phyloP scores from a whole-genome alignment of 2,797 vertebrate genomes.

The Typhlichthys eigenmanni region DNA sequence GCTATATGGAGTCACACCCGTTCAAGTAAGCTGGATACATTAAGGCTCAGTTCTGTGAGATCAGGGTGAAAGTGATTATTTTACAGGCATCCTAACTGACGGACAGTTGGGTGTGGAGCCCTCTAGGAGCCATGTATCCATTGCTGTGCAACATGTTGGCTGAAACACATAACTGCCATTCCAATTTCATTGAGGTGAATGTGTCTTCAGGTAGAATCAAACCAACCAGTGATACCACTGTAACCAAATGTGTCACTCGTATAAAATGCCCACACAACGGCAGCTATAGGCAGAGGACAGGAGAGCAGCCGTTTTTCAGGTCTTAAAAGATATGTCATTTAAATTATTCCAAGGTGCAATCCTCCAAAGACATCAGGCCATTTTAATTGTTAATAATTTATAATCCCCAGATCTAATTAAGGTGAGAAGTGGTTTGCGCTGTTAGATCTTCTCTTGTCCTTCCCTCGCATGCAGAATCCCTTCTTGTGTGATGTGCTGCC shows the following conservation, averaged over 20 bases:
- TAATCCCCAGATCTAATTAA: slow-evolving; percentile 59
- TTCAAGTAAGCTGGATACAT: neutral
- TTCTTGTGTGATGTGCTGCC: slow-evolving; percentile 14
- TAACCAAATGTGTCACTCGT: slow-evolving; percentile 6
- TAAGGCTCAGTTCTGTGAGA: slow-evolving; percentile 32
- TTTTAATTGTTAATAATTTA: slow-evolving; percentile 35
- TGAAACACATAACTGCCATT: slow-evolving; percentile 33
- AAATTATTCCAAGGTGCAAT: slow-evolving; percentile 43
- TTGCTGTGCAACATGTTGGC: slow-evolving; percentile 18
- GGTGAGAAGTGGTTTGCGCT: slow-evolving; percentile 14
- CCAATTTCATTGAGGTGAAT: slow-evolving; percentile 50
- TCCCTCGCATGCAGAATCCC: slow-evolving; percentile 6
- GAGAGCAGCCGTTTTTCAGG: neutral
- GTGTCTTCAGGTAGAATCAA: slow-evolving; percentile 34
- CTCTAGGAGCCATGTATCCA: slow-evolving; percentile 26
- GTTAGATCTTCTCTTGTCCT: slow-evolving; percentile 8
- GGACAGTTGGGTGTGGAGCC: slow-evolving; percentile 46
- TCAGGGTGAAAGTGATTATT: slow-evolving; percentile 55
- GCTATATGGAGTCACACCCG: slow-evolving; percentile 20
- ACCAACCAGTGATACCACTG: slow-evolving; percentile 21
- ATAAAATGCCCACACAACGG: slow-evolving; percentile 18
- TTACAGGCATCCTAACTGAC: slow-evolving; percentile 51
- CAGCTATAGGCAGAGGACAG: slow-evolving; percentile 3
- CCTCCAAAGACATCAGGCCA: slow-evolving; percentile 28
- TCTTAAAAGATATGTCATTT: slow-evolving; percentile 23